phyloP scores from a whole-genome alignment of 1,140 invertebrate species.

The Fopius arisanus region DNA sequence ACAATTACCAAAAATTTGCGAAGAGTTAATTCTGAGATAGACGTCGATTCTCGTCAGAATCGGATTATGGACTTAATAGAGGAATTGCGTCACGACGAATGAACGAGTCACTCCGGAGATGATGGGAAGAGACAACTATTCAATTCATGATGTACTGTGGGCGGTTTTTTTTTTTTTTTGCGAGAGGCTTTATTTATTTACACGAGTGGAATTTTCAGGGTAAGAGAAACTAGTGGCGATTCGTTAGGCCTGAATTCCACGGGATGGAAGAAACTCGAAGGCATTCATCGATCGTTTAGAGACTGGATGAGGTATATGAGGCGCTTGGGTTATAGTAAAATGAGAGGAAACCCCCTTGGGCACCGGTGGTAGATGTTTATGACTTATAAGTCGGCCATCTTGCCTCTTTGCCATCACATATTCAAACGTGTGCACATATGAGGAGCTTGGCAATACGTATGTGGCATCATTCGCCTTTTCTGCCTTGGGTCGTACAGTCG shows the following conservation, averaged over 20 bases:
- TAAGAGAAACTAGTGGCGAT: background rate
- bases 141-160: background rate
- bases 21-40: background rate
- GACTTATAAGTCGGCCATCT: slow-evolving; percentile 64
- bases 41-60: background rate
- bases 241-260: background rate
- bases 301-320: background rate
- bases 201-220: background rate
- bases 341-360: slow-evolving; percentile 42
- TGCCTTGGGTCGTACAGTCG: slow-evolving; percentile 46
- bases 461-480: slow-evolving; percentile 51
- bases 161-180: too few relatives aligned
- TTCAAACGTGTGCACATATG: slow-evolving; percentile 57
- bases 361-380: slow-evolving; percentile 53
- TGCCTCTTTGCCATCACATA: slow-evolving; percentile 51
- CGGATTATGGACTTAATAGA: background rate
- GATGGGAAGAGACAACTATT: background rate
- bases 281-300: slow-evolving; percentile 51
- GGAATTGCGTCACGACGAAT: background rate
- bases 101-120: background rate
- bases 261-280: background rate
- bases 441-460: slow-evolving; percentile 53
- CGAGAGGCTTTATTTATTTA: background rate
- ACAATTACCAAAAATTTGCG: too few relatives aligned
- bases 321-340: slow-evolving; percentile 26